These are phyloP conservation scores for Antrozous pallidus DNA, from an alignment of 2,797 vertebrate species.

Conservation along the genomic window DNA sequence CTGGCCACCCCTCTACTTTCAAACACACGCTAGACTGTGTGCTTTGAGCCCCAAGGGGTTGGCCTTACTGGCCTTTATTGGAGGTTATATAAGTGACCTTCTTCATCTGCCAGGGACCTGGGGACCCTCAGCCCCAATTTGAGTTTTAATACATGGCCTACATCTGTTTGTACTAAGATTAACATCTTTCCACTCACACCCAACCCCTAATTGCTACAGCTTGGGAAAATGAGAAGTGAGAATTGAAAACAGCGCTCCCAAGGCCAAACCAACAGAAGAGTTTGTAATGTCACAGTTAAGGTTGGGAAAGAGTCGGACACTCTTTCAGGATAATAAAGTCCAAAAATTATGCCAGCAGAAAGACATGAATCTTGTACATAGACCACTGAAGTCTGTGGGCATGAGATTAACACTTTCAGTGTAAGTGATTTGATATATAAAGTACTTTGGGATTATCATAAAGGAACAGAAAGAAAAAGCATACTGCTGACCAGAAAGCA, in stretches of 20 bases:
- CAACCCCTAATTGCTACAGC: not conserved
- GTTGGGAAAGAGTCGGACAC: slow-evolving; percentile 42
- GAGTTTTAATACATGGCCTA: not conserved
- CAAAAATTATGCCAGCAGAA: slow-evolving; percentile 13
- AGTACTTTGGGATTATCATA: not conserved
- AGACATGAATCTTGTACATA: not conserved
- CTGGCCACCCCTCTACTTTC: not conserved
- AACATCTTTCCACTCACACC: not conserved
- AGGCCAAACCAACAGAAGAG: not conserved
- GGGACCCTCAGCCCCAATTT: not conserved
- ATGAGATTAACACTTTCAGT: slow-evolving; percentile 25
- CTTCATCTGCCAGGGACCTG: not conserved
- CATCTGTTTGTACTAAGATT: not conserved
- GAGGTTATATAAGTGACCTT: not conserved
- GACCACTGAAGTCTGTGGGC: not conserved
- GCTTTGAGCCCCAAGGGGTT: not conserved
- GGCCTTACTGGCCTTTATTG: not conserved
- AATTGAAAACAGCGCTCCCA: slow-evolving; percentile 1
- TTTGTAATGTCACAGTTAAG: slow-evolving; percentile 48
- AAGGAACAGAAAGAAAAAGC: slow-evolving; percentile 19
- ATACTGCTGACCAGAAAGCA: not conserved
- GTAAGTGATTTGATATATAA: not conserved
- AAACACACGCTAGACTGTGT: not conserved
- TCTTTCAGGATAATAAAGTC: slow-evolving; percentile 43
- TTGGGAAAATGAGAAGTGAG: not conserved